A percentile compares a stretch with the other conserved stretches of the same genome.
Evolutionary conservation across 2,113 vertebrate genomes (phyloP).

Genomic region (Piprites chloris): DNA sequence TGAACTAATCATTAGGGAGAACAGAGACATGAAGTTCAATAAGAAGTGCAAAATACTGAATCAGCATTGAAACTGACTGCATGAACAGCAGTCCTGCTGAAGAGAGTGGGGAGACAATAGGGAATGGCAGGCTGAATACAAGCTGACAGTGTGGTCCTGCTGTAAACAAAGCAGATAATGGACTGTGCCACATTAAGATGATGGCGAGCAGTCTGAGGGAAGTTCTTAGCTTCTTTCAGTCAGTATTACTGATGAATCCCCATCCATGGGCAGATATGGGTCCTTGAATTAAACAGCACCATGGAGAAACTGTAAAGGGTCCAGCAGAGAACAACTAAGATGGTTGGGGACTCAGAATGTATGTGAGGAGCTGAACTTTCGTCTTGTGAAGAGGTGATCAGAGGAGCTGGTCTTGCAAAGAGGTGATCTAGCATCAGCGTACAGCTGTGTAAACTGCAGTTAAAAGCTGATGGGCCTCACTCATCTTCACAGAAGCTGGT

Average conservation of each 20-base stretch:
- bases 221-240: not conserved
- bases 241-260: not conserved
- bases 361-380: not conserved
- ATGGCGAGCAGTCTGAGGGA: accelerated
- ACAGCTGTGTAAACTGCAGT: not conserved
- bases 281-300: not conserved
- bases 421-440: not conserved
- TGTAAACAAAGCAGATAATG: not conserved
- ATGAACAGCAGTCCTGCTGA: not conserved
- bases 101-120: not conserved
- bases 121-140: not conserved
- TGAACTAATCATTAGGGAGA: not conserved
- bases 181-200: not conserved
- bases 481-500: not conserved
- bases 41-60: not conserved
- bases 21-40: not conserved
- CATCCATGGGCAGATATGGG: not conserved
- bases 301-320: not conserved
- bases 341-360: not conserved
- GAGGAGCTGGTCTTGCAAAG: not conserved
- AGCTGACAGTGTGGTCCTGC: not conserved
- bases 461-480: not conserved
- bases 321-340: not conserved
- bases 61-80: not conserved
- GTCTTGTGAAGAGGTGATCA: not conserved